Conservation (phyloP, 2,797 vertebrate species). For the Scomberomorus guttatus region DNA sequence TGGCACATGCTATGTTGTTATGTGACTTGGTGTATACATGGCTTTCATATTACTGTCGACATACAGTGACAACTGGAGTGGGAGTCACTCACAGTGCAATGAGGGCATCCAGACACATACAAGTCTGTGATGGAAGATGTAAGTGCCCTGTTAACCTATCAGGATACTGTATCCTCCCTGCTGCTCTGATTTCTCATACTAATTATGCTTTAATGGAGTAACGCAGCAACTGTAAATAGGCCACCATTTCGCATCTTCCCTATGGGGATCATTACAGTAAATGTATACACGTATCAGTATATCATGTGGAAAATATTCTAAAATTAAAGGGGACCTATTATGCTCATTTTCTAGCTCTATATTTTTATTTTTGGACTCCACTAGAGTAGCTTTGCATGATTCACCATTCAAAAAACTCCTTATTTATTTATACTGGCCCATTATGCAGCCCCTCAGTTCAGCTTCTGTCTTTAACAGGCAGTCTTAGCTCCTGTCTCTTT, state of each 20-base stretch:
- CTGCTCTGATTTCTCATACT: constrained; percentile 28
- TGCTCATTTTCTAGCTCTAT: too few species aligned
- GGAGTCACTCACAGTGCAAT: not conserved
- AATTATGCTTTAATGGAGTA: constrained; percentile 34
- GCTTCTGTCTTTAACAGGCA: too few species aligned
- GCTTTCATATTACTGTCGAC: constrained; percentile 37
- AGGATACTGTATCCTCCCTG: not conserved
- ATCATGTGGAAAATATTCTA: not conserved
- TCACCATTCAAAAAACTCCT: too few species aligned
- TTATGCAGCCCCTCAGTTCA: too few species aligned
- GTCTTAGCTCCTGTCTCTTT: too few species aligned
- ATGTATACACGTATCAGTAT: constrained; percentile 22
- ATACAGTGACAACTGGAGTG: not conserved
- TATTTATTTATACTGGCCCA: too few species aligned
- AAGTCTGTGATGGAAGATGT: constrained; percentile 9
- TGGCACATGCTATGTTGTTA: not conserved
- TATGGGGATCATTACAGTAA: constrained; percentile 41
- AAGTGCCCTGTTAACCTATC: constrained; percentile 22
- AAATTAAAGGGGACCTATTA: not conserved
- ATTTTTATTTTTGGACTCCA: too few species aligned
- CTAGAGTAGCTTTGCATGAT: too few species aligned
- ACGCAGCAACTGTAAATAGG: constrained; percentile 31
- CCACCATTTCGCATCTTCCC: constrained; percentile 5
- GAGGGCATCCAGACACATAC: constrained; percentile 13
- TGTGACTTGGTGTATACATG: constrained; percentile 8